A percentile compares a stretch with the other conserved stretches of the same genome.
phyloP scores from a whole-genome alignment of 2,888 invertebrate genomes.

The Nomada flava region DNA sequence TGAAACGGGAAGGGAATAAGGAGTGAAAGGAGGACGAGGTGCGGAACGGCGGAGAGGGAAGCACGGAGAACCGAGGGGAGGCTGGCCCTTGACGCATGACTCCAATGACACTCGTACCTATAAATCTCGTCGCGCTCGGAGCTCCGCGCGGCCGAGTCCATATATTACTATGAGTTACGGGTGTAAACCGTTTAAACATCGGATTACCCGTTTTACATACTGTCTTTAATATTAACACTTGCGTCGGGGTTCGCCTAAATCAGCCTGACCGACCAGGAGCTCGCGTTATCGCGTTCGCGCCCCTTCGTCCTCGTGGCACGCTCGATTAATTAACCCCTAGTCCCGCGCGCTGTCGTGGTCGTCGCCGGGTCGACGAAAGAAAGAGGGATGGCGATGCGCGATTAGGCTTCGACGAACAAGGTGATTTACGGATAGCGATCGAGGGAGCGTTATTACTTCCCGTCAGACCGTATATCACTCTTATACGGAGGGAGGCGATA shows the following conservation, averaged over 20 bases:
- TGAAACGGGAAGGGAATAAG: neutral
- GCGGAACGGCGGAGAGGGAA: constrained; percentile 3
- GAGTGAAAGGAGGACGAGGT: neutral
- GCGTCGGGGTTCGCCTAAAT: constrained; percentile 67
- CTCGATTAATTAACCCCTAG: constrained; percentile 37
- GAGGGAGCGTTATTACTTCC: constrained; percentile 53
- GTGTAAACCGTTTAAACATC: constrained; percentile 83
- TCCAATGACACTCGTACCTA: constrained; percentile 82
- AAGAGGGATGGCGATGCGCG: constrained; percentile 35
- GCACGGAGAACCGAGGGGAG: constrained; percentile 31
- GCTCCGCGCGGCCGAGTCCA: constrained; percentile 78
- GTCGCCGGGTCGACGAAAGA: constrained; percentile 18
- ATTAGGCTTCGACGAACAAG: constrained; percentile 51
- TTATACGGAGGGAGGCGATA: constrained; percentile 34
- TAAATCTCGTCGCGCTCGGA: constrained; percentile 80
- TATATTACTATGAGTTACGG: constrained; percentile 83
- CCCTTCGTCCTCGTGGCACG: neutral
- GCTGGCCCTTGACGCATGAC: constrained; percentile 79
- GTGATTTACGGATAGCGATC: constrained; percentile 60
- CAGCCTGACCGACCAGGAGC: constrained; percentile 45
- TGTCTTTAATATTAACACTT: constrained; percentile 81
- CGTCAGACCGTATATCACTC: constrained; percentile 56
- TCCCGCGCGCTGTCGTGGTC: neutral
- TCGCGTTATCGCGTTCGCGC: constrained; percentile 38
- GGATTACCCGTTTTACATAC: constrained; percentile 83